Conservation (phyloP, 2,888 invertebrate genomes). For the Clanis bilineata region DNA sequence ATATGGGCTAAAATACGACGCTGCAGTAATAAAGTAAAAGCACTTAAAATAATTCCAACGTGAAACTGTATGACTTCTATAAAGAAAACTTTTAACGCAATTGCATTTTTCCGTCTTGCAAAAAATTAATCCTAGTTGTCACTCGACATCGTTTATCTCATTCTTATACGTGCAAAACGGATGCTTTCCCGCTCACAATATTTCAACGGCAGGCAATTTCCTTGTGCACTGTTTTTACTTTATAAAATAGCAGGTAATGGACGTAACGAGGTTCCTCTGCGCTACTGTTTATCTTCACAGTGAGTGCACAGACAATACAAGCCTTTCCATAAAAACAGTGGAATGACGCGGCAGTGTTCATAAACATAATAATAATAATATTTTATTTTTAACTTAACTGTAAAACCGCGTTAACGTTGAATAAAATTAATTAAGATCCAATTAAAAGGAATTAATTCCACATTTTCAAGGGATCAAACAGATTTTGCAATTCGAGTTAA, state of each 20-base stretch:
- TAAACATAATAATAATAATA: no score
- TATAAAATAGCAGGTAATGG: conserved; percentile 11
- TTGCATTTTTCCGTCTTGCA: conserved; percentile 1
- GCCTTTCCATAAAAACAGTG: background rate
- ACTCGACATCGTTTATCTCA: background rate
- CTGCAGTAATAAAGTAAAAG: background rate
- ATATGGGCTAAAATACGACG: no score
- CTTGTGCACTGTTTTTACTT: background rate
- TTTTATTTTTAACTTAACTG: background rate
- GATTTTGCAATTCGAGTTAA: no score
- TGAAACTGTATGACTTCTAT: background rate
- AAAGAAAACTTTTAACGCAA: background rate
- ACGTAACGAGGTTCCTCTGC: background rate
- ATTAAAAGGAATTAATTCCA: no score
- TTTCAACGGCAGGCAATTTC: background rate
- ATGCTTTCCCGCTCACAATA: background rate
- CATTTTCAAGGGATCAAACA: no score
- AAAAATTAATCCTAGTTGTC: background rate
- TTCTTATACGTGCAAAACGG: background rate
- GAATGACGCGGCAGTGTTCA: background rate
- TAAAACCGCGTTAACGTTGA: no score
- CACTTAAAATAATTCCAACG: background rate
- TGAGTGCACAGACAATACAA: conserved; percentile 7
- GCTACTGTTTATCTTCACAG: background rate
- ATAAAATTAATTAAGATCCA: no score